Conservation (phyloP, 30 jellyfish, hydroid and myxozoan genomes). For the Cassiopea xamachana region DNA sequence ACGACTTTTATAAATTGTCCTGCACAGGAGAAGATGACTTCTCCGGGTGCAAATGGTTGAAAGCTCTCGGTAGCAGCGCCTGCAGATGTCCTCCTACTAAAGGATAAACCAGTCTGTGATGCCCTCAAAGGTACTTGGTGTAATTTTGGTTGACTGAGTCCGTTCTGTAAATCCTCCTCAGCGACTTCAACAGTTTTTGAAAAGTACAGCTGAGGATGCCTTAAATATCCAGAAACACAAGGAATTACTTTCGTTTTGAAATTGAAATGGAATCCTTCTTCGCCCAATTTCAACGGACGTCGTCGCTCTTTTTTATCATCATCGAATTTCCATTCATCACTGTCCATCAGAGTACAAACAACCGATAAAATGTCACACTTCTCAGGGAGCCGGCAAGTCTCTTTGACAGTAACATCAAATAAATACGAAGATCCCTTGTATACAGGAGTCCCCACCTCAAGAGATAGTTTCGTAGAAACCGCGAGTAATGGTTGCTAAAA, state of each 20-base stretch:
- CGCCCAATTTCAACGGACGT: not conserved
- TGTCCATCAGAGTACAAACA: slow-evolving; percentile 44
- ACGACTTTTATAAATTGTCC: slow-evolving; percentile 16
- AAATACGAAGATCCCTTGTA: slow-evolving; percentile 26
- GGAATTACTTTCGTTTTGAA: slow-evolving; percentile 39
- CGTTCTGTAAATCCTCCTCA: slow-evolving; percentile 1
- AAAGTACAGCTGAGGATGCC: slow-evolving; percentile 26
- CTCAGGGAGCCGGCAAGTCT: not conserved
- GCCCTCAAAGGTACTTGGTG: not conserved
- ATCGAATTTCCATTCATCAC: slow-evolving; percentile 56
- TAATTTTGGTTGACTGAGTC: not conserved
- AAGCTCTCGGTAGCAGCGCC: slow-evolving; percentile 16
- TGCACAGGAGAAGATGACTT: slow-evolving; percentile 1
- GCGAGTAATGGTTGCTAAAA: slow-evolving; percentile 19
- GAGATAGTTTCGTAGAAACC: not conserved
- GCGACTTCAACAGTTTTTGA: not conserved
- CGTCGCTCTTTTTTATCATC: slow-evolving; percentile 33
- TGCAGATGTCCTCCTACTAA: slow-evolving; percentile 64
- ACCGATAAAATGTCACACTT: slow-evolving; percentile 4
- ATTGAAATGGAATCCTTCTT: not conserved
- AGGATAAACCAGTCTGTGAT: slow-evolving; percentile 25
- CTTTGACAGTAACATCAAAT: slow-evolving; percentile 16
- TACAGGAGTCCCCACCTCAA: not conserved
- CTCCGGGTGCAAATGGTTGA: slow-evolving; percentile 26
- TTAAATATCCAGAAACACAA: slow-evolving; percentile 8